These are phyloP conservation scores for Chionis minor DNA, from an alignment of 2,113 vertebrate genomes.

Conservation along the genomic window DNA sequence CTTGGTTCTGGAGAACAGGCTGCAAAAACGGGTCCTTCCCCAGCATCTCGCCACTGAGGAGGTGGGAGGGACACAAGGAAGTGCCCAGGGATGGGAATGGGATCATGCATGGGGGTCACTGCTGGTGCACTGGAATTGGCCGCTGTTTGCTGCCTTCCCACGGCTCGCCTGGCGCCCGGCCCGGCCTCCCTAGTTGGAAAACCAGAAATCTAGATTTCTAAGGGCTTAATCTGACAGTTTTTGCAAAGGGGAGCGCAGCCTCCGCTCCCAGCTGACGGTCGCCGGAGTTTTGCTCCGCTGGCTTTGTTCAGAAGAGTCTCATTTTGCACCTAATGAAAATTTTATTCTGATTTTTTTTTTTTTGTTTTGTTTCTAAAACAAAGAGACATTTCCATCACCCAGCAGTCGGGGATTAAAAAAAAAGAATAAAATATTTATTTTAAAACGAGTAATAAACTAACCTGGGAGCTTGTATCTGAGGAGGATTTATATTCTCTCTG, in stretches of 20 bases:
- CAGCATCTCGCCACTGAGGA: not conserved
- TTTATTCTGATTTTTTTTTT: not conserved
- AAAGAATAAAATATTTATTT: not conserved
- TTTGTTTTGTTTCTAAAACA: not conserved
- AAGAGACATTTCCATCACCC: not conserved
- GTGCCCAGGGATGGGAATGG: not conserved
- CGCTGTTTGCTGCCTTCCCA: not conserved
- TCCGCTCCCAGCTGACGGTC: not conserved
- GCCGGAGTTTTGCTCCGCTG: rapidly evolving
- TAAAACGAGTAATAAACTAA: not conserved
- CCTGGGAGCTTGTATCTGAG: not conserved
- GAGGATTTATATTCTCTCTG: not conserved
- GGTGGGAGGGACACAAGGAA: too few relatives aligned
- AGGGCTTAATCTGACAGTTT: not conserved
- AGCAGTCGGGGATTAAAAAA: not conserved
- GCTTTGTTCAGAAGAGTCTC: rapidly evolving
- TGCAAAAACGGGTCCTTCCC: not conserved
- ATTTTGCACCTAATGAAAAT: not conserved
- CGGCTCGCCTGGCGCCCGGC: not conserved
- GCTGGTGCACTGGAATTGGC: not conserved
- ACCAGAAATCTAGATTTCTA: not conserved
- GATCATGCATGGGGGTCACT: rapidly evolving
- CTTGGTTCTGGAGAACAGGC: not conserved
- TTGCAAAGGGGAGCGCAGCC: not conserved
- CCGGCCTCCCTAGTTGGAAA: not conserved